Evolutionary conservation across 2,113 vertebrate genomes (phyloP).

Genomic region (Mugil cephalus): DNA sequence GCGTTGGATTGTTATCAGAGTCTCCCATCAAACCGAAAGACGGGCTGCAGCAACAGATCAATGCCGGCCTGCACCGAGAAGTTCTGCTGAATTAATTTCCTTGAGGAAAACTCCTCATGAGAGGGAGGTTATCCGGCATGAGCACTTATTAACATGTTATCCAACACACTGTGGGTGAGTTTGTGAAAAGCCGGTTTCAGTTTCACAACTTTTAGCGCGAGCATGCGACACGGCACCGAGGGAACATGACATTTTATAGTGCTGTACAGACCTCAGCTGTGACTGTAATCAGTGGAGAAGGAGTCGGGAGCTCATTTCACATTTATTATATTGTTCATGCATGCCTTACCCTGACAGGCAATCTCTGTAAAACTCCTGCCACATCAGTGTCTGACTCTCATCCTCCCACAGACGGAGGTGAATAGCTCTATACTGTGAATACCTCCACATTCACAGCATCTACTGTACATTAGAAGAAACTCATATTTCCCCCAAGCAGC

Average conservation of each 20-base stretch:
- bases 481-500: conserved; percentile 8
- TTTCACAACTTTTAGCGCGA: conserved; percentile 38
- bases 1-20: conserved; percentile 47
- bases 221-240: conserved; percentile 21
- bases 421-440: conserved; percentile 25
- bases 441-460: conserved; percentile 30
- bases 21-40: conserved; percentile 44
- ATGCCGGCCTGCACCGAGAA: conserved; percentile 50
- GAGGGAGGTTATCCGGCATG: conserved; percentile 30
- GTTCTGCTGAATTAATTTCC: conserved; percentile 55
- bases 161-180: neutral
- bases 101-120: conserved; percentile 20
- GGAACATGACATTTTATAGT: conserved; percentile 36
- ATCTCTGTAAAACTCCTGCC: conserved; percentile 35
- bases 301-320: conserved; percentile 52
- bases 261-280: conserved; percentile 23
- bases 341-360: conserved; percentile 33
- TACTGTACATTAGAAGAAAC: conserved; percentile 18
- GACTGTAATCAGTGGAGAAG: conserved; percentile 41
- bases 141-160: conserved; percentile 7
- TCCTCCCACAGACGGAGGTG: conserved; percentile 49
- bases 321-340: conserved; percentile 56
- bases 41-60: conserved; percentile 47
- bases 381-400: conserved; percentile 61
- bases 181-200: conserved; percentile 22